phyloP scores from a whole-genome alignment of 2,113 vertebrate species.

The Mus spicilegus region DNA sequence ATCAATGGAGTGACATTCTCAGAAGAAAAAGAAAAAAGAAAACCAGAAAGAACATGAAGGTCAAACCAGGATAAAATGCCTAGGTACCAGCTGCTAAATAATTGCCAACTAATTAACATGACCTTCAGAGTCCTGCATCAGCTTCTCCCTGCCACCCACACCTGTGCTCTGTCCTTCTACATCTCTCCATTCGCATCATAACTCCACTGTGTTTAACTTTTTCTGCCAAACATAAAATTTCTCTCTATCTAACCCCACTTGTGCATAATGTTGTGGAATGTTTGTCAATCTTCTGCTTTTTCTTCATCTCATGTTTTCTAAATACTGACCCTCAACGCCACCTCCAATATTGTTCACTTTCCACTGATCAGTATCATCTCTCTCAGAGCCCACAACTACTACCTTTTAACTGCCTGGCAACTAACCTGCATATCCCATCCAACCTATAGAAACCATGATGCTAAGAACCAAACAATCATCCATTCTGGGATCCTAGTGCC shows the following conservation, averaged over 20 bases:
- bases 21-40: conserved; percentile 20
- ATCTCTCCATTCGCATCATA: background rate
- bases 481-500: background rate
- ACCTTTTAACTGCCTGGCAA: background rate
- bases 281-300: background rate
- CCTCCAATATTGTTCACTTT: background rate
- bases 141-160: background rate
- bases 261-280: background rate
- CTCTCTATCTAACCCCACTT: conserved; percentile 24
- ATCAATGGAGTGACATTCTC: conserved; percentile 52
- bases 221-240: background rate
- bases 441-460: background rate
- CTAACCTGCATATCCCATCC: background rate
- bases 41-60: background rate
- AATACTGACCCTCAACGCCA: background rate
- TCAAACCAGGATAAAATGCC: conserved; percentile 51
- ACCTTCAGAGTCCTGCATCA: background rate
- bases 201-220: background rate
- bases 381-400: background rate
- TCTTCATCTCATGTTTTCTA: background rate
- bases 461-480: background rate
- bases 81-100: background rate
- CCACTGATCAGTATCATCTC: background rate
- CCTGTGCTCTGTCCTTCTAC: background rate
- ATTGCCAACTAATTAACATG: conserved; percentile 52